Conservation (phyloP, 64 coral and sea anemone species). For the Trachythela sp. region DNA sequence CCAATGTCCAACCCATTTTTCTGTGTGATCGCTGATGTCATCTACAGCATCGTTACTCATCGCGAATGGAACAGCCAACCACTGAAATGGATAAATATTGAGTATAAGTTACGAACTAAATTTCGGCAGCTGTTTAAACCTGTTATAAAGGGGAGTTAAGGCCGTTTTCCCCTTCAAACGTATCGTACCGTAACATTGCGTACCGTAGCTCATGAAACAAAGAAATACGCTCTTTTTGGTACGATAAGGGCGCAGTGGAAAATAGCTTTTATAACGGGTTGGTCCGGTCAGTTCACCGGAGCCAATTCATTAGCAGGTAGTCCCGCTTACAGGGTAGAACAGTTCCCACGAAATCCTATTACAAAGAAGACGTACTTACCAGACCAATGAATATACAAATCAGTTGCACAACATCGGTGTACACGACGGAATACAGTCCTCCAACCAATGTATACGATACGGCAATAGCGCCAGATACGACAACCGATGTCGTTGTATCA, state of each 20-base stretch:
- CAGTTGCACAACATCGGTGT: constrained; percentile 70
- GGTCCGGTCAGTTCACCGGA: too few species aligned
- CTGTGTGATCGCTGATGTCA: neutral
- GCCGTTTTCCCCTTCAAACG: too few species aligned
- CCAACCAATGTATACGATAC: constrained; percentile 67
- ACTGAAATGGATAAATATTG: neutral
- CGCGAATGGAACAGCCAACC: neutral
- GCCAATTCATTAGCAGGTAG: too few species aligned
- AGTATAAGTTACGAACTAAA: neutral
- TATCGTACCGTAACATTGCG: too few species aligned
- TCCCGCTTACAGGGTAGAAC: too few species aligned
- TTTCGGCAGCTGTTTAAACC: too few species aligned
- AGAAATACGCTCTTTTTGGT: too few species aligned
- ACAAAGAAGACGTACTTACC: constrained; percentile 37
- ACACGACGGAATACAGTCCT: constrained; percentile 63
- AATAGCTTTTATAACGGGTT: too few species aligned
- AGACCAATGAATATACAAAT: constrained; percentile 64
- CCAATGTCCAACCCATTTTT: neutral
- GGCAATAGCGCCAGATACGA: constrained; percentile 61
- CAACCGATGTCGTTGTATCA: constrained; percentile 48
- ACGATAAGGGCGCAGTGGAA: too few species aligned
- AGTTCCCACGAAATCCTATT: too few species aligned
- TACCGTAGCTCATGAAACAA: too few species aligned
- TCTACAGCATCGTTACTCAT: neutral
- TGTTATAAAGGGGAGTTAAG: too few species aligned